phyloP scores from a whole-genome alignment of 2,797 vertebrate genomes.

The Fringilla coelebs region DNA sequence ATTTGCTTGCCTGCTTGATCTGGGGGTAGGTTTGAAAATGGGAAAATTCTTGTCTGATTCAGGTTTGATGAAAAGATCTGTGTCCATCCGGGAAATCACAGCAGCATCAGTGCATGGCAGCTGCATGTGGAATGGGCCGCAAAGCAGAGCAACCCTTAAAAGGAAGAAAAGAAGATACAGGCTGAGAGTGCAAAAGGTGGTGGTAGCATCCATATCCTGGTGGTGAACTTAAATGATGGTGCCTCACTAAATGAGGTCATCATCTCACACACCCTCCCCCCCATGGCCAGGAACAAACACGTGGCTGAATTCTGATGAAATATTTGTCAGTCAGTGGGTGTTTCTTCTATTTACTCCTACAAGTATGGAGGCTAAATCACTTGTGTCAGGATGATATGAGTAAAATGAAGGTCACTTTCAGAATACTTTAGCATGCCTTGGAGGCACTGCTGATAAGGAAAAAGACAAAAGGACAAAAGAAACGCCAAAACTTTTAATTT shows the following conservation, averaged over 20 bases:
- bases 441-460: conserved; percentile 70
- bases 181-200: not conserved
- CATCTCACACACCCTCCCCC: not conserved
- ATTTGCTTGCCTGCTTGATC: not conserved
- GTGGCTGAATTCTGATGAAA: conserved; percentile 33
- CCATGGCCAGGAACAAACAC: not conserved
- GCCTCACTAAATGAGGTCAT: not conserved
- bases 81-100: not conserved
- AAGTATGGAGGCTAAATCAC: conserved; percentile 66
- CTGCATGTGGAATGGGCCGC: not conserved
- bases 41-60: not conserved
- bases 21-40: not conserved
- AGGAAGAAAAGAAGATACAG: not conserved
- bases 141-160: not conserved
- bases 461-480: conserved; percentile 71
- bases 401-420: conserved; percentile 76
- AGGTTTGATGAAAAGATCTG: not conserved
- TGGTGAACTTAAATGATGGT: not conserved
- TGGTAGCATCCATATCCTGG: not conserved
- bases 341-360: conserved; percentile 64
- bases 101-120: not conserved
- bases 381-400: conserved; percentile 68
- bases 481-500: conserved; percentile 62
- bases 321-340: conserved; percentile 51
- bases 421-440: conserved; percentile 59